These are phyloP conservation scores for Litocranius walleri DNA, from an alignment of 2,113 vertebrate species.

Conservation along the genomic window DNA sequence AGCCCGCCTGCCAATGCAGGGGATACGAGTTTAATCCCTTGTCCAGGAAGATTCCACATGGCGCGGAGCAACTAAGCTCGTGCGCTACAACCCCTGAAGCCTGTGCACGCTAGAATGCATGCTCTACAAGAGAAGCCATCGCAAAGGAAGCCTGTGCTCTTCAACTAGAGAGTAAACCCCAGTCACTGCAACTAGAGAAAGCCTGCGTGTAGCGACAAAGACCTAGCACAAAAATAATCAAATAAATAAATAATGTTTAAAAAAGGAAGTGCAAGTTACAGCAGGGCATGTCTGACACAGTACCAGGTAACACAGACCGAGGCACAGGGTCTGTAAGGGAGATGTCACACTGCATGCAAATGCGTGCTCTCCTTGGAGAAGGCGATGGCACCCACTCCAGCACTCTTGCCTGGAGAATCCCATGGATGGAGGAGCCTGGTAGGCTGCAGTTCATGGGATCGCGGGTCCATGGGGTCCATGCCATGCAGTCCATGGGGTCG, in stretches of 20 bases:
- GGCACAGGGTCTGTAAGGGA: not conserved
- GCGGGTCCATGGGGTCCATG: too few relatives aligned
- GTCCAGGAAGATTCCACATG: not conserved
- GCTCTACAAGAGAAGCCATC: not conserved
- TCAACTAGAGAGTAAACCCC: not conserved
- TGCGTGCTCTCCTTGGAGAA: not conserved
- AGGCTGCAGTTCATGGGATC: not conserved
- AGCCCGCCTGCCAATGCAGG: not conserved
- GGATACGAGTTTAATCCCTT: not conserved
- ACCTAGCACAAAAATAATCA: not conserved
- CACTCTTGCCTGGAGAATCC: not conserved
- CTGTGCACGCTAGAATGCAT: accelerated
- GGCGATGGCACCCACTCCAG: not conserved
- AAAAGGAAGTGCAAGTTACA: not conserved
- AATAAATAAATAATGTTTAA: not conserved
- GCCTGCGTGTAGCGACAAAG: not conserved
- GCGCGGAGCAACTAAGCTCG: accelerated
- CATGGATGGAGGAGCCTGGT: not conserved
- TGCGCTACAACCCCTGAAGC: not conserved
- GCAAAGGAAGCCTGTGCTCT: not conserved
- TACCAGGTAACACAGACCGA: accelerated
- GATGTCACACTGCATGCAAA: not conserved
- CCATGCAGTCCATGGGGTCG: too few relatives aligned
- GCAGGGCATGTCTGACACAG: accelerated
- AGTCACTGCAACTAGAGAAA: not conserved